A percentile compares a stretch with the other conserved stretches of the same genome.
Evolutionary conservation across 1,140 invertebrate genomes (phyloP).

Genomic region (Zaprionus nigranus): DNA sequence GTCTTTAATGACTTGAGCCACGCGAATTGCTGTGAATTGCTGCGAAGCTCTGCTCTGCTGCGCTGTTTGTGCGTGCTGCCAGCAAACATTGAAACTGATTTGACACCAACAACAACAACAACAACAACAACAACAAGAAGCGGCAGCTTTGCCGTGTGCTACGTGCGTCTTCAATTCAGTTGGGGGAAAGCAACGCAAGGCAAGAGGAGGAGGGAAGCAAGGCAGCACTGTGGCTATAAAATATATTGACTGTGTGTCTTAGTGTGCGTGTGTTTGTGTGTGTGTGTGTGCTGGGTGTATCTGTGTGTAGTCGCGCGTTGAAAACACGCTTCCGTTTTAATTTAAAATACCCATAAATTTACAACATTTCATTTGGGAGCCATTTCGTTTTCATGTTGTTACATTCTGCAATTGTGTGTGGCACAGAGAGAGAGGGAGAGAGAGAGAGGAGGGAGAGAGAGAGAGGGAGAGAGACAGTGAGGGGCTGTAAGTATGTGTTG

Average conservation of each 20-base stretch:
- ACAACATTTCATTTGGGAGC: slow-evolving; percentile 84
- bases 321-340: slow-evolving; percentile 84
- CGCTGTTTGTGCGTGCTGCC: slow-evolving; percentile 65
- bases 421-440: not conserved
- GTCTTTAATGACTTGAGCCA: slow-evolving; percentile 82
- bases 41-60: slow-evolving; percentile 44
- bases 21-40: slow-evolving; percentile 75
- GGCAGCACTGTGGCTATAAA: slow-evolving; percentile 68
- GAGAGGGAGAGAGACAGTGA: not conserved
- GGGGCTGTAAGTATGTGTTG: slow-evolving; percentile 17
- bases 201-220: not conserved
- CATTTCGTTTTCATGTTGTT: slow-evolving; percentile 82
- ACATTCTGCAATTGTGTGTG: slow-evolving; percentile 80
- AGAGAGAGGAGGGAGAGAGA: not conserved
- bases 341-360: slow-evolving; percentile 85
- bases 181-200: slow-evolving; percentile 16
- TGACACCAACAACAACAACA: slow-evolving; percentile 62
- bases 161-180: slow-evolving; percentile 70
- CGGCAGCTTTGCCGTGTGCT: slow-evolving; percentile 64
- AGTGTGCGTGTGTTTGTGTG: slow-evolving; percentile 17
- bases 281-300: not conserved
- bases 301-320: slow-evolving; percentile 60
- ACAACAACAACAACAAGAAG: slow-evolving; percentile 23
- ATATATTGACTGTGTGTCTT: slow-evolving; percentile 74
- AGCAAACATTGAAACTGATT: slow-evolving; percentile 73